Evolutionary conservation across 92 coral and sea anemone species (phyloP).

Genomic region (Muricea muricata): DNA sequence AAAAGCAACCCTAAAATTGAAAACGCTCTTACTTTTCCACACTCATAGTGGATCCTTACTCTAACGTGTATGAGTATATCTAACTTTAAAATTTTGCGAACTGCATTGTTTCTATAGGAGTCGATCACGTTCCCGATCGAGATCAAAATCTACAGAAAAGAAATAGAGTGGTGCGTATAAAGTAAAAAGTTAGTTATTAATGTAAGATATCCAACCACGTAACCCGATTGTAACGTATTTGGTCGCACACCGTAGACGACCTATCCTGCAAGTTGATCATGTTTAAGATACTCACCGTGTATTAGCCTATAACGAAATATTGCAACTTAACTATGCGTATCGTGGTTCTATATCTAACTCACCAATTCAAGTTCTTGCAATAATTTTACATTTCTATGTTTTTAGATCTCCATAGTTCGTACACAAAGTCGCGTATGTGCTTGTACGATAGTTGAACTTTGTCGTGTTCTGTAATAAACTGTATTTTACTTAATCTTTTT

Average conservation of each 20-base stretch:
- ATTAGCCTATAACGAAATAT: too few relatives aligned
- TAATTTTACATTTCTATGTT: neutral
- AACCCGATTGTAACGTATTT: too few relatives aligned
- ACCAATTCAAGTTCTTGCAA: neutral
- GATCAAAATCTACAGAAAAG: conserved; percentile 25
- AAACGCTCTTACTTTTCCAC: neutral
- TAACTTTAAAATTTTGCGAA: neutral
- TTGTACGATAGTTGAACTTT: neutral
- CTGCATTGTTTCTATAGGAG: conserved; percentile 24
- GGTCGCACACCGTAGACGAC: too few relatives aligned
- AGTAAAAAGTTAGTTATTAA: too few relatives aligned
- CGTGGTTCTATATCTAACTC: too few relatives aligned
- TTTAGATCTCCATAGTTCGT: neutral
- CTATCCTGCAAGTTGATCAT: too few relatives aligned
- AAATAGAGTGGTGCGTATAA: conserved; percentile 7
- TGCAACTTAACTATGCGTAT: too few relatives aligned
- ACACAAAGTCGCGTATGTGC: neutral
- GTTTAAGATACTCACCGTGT: too few relatives aligned
- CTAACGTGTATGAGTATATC: neutral
- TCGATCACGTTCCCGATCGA: conserved; percentile 32
- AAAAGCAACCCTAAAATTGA: neutral
- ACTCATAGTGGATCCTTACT: neutral
- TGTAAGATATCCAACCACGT: too few relatives aligned
- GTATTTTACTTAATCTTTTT: neutral
- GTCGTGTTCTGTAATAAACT: neutral